Evolutionary conservation across 2,113 vertebrate species (phyloP).

Genomic region (Alaudala cheleensis): DNA sequence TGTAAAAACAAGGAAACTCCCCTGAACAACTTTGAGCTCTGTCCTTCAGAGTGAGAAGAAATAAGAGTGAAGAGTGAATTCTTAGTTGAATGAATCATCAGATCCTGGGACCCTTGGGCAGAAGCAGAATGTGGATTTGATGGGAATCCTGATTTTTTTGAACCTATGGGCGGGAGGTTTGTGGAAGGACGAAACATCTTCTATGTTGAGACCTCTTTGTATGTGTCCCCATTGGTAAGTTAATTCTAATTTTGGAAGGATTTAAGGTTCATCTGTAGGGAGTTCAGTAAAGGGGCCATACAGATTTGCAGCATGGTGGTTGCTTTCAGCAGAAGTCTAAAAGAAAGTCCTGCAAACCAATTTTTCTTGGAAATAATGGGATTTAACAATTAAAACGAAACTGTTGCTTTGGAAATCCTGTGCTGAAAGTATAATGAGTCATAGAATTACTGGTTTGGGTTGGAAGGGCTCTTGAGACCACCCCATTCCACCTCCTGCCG

Average conservation of each 20-base stretch:
- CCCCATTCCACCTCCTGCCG: background rate
- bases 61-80: background rate
- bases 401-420: background rate
- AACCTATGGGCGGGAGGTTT: accelerated
- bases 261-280: background rate
- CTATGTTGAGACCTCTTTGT: background rate
- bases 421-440: background rate
- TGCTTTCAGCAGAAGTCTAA: background rate
- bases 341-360: background rate
- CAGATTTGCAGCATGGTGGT: background rate
- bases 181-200: background rate
- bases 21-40: background rate
- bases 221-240: accelerated
- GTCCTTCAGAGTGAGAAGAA: background rate
- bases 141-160: background rate
- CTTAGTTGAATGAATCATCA: background rate
- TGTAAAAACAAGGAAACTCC: background rate
- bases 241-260: background rate
- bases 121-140: background rate
- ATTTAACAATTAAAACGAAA: background rate
- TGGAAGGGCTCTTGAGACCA: background rate
- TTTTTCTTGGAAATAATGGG: background rate
- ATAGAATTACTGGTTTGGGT: background rate
- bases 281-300: background rate
- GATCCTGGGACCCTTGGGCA: background rate